Conservation (phyloP, 2,797 vertebrate species). For the Gobionotothen gibberifrons region DNA sequence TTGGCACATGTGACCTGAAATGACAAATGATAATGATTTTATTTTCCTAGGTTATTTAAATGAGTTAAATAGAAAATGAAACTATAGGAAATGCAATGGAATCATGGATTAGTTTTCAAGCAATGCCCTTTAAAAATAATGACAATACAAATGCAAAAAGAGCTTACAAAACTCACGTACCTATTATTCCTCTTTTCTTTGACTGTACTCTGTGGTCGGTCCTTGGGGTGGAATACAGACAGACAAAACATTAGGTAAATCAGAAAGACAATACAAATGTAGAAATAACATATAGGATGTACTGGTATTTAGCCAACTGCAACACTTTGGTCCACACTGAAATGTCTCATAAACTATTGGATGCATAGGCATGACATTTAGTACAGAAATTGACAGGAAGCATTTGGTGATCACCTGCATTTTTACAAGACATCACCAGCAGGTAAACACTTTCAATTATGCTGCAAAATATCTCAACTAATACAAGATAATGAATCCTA, state of each 20-base stretch:
- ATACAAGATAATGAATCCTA: too few relatives aligned
- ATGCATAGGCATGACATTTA: too few relatives aligned
- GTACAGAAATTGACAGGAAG: too few relatives aligned
- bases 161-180: constrained; percentile 74
- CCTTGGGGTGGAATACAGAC: constrained; percentile 72
- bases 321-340: background rate
- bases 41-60: background rate
- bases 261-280: background rate
- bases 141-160: background rate
- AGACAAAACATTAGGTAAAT: background rate
- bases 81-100: background rate
- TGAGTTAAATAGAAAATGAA: background rate
- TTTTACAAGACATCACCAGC: too few relatives aligned
- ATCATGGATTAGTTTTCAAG: background rate
- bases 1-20: constrained; percentile 84
- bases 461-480: too few relatives aligned
- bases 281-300: background rate
- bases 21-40: constrained; percentile 54
- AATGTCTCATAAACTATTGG: background rate
- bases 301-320: background rate
- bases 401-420: too few relatives aligned
- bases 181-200: constrained; percentile 76
- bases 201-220: constrained; percentile 73
- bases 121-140: background rate
- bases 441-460: too few relatives aligned